Percentiles rank a stretch among this genome's conserved stretches.
These are phyloP conservation scores for Scaptomyza parva DNA, from an alignment of 2,888 invertebrate genomes.

Conservation along the genomic window DNA sequence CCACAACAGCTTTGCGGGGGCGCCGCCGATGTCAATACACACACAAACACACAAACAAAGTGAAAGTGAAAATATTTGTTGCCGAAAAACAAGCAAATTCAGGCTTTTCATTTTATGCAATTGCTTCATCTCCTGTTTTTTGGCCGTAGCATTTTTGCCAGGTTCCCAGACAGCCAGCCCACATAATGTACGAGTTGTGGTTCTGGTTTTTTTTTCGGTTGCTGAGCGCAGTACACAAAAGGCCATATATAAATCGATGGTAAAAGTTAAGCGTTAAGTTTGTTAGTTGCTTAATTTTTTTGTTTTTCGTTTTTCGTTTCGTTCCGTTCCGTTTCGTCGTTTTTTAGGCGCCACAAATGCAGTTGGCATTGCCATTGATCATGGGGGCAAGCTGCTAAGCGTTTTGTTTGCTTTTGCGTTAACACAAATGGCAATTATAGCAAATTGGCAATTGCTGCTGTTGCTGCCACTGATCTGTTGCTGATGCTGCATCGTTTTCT, in stretches of 20 bases:
- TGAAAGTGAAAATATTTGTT: constrained; percentile 72
- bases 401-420: constrained; percentile 73
- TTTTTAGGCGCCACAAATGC: constrained; percentile 36
- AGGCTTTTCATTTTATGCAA: constrained; percentile 73
- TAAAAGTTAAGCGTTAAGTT: constrained; percentile 59
- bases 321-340: background rate
- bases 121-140: constrained; percentile 32
- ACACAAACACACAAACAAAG: constrained; percentile 35
- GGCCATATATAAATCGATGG: constrained; percentile 60
- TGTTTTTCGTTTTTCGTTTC: constrained; percentile 30
- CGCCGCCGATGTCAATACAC: constrained; percentile 64
- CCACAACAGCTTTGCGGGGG: constrained; percentile 53
- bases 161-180: constrained; percentile 59
- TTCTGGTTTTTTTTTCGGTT: constrained; percentile 40
- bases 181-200: constrained; percentile 52
- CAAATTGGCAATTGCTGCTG: constrained; percentile 60
- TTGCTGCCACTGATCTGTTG: constrained; percentile 22
- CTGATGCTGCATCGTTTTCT: constrained; percentile 25
- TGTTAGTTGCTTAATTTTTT: constrained; percentile 53
- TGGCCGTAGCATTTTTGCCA: background rate
- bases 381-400: constrained; percentile 51
- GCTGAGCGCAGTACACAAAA: constrained; percentile 27
- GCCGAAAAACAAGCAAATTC: constrained; percentile 5
- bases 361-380: constrained; percentile 23
- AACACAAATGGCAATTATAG: constrained; percentile 75